Evolutionary conservation across 92 coral and sea anemone species (phyloP).

Genomic region (Phymanthus crucifer): DNA sequence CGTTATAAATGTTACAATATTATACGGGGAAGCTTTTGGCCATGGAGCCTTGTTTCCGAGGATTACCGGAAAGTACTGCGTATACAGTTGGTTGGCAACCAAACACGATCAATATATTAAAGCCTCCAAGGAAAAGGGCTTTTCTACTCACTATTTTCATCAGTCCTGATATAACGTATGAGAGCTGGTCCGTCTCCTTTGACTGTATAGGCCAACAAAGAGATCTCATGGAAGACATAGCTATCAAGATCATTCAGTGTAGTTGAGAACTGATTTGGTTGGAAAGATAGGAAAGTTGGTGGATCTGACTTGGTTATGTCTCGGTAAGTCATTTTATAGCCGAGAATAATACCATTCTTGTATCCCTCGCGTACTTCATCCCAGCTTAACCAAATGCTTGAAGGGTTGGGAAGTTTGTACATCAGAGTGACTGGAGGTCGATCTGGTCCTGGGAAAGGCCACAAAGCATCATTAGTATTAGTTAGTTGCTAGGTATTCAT

Average conservation of each 20-base stretch:
- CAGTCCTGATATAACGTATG: constrained; percentile 42
- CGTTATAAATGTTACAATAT: too few relatives aligned
- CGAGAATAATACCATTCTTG: constrained; percentile 66
- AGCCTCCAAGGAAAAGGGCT: too few relatives aligned
- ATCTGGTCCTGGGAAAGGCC: constrained; percentile 47
- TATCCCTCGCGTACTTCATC: constrained; percentile 57
- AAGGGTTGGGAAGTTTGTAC: constrained; percentile 40
- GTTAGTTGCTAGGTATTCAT: too few relatives aligned
- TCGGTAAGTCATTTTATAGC: constrained; percentile 51
- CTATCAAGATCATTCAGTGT: constrained; percentile 54
- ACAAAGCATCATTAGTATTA: background rate
- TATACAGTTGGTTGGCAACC: too few relatives aligned
- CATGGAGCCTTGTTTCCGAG: too few relatives aligned
- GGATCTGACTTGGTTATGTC: constrained; percentile 19
- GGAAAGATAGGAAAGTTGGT: constrained; percentile 11
- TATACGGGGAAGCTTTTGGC: too few relatives aligned
- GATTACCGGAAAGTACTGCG: too few relatives aligned
- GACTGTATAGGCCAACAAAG: constrained; percentile 58
- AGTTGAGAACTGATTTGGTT: constrained; percentile 18
- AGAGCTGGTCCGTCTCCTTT: constrained; percentile 62
- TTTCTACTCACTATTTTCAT: constrained; percentile 69
- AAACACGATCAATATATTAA: too few relatives aligned
- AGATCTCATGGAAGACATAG: constrained; percentile 39
- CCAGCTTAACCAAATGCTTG: constrained; percentile 58
- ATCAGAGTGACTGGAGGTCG: constrained; percentile 46